Conservation (phyloP, 64 coral and sea anemone genomes). For the Platygyra sinensis region DNA sequence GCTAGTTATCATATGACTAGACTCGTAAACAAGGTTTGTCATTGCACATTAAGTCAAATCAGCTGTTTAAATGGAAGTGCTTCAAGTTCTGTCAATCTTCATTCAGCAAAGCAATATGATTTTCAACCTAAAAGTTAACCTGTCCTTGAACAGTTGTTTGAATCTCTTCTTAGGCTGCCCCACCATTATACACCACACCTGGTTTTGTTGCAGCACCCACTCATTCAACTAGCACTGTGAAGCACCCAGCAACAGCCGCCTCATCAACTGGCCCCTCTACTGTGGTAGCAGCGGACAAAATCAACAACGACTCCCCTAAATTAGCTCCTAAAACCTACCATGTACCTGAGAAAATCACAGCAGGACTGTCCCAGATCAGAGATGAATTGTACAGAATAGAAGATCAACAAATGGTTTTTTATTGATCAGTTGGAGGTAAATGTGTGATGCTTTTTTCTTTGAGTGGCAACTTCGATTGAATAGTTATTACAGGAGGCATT, state of each 20-base stretch:
- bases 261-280: background rate
- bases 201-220: background rate
- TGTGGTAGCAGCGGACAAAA: background rate
- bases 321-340: background rate
- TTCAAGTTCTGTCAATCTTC: background rate
- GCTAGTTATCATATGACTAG: too few species aligned
- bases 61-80: too few species aligned
- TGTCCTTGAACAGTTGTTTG: background rate
- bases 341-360: constrained; percentile 19
- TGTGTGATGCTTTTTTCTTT: background rate
- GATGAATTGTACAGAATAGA: constrained; percentile 65
- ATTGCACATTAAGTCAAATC: too few species aligned
- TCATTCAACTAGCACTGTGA: background rate
- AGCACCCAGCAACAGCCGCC: background rate
- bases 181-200: constrained; percentile 21
- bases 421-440: constrained; percentile 73
- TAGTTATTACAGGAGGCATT: too few species aligned
- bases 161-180: constrained; percentile 31
- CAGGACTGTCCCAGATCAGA: constrained; percentile 35
- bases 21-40: too few species aligned
- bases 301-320: constrained; percentile 24
- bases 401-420: constrained; percentile 70
- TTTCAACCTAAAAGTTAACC: background rate
- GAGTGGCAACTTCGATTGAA: too few species aligned
- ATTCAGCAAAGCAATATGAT: background rate